These are phyloP conservation scores for Sphinx pinastri DNA, from an alignment of 2,888 invertebrate genomes.

Conservation along the genomic window DNA sequence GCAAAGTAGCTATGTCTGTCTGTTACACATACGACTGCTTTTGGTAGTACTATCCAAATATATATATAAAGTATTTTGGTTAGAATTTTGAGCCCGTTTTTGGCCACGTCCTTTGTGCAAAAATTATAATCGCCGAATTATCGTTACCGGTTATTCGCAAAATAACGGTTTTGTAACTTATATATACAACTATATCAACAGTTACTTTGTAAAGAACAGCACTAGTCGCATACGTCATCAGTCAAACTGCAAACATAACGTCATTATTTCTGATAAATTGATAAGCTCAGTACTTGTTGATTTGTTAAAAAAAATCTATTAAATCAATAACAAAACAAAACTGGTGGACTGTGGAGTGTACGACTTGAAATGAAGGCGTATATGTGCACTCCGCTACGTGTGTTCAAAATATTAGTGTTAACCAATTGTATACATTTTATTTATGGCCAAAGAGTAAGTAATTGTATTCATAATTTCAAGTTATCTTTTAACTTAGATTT, in stretches of 20 bases:
- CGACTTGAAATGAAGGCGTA: slow-evolving; percentile 47
- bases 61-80: no score
- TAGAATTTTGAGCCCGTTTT: no score
- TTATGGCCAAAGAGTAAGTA: slow-evolving; percentile 60
- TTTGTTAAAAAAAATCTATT: slow-evolving; percentile 41
- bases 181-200: no score
- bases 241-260: slow-evolving; percentile 34
- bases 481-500: neutral
- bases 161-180: no score
- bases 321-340: slow-evolving; percentile 42
- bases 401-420: slow-evolving; percentile 46
- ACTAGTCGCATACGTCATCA: slow-evolving; percentile 19
- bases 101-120: no score
- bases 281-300: slow-evolving; percentile 51
- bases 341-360: slow-evolving; percentile 25
- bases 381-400: slow-evolving; percentile 36
- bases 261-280: slow-evolving; percentile 45
- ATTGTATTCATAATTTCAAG: slow-evolving; percentile 22
- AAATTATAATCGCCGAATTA: no score
- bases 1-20: no score
- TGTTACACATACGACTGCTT: no score
- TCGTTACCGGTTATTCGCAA: no score
- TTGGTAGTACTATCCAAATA: no score
- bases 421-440: slow-evolving; percentile 46
- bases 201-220: neutral